Percentiles rank a stretch among this genome's conserved stretches.
These are phyloP conservation scores for Palythoa grandiflora DNA, from an alignment of 92 coral and sea anemone species.

Conservation along the genomic window DNA sequence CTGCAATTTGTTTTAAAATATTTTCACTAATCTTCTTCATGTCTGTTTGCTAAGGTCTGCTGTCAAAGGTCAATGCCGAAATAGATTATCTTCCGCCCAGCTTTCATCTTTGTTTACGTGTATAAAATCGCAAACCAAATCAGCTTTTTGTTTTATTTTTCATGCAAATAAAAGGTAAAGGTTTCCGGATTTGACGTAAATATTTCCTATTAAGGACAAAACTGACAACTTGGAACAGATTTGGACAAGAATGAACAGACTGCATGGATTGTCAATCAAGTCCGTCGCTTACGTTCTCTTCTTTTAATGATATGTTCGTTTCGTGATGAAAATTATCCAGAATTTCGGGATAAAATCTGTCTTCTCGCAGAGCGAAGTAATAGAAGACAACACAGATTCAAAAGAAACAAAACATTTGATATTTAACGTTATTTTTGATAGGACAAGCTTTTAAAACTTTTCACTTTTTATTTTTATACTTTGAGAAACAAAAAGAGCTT, in stretches of 20 bases:
- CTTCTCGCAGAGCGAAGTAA: background rate
- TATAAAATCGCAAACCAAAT: conserved; percentile 11
- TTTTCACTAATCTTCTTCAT: background rate
- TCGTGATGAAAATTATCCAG: background rate
- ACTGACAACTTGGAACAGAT: background rate
- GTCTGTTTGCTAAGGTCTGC: conserved; percentile 12
- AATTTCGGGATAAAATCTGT: background rate
- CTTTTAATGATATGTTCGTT: background rate
- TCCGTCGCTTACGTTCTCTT: background rate
- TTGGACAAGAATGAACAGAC: background rate
- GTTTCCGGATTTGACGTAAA: background rate
- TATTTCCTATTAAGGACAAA: background rate
- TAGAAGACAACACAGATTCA: background rate
- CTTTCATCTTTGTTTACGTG: conserved; percentile 26
- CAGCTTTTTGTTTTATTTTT: background rate
- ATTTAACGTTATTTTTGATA: background rate
- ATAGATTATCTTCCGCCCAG: background rate
- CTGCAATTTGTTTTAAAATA: background rate
- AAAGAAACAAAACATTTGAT: background rate
- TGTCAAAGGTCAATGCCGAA: conserved; percentile 25
- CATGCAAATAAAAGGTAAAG: background rate
- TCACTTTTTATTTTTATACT: background rate
- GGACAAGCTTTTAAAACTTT: background rate
- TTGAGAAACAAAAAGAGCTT: too few species aligned
- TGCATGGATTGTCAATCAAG: background rate